phyloP scores from a whole-genome alignment of 2,797 vertebrate species.

The Pseudochromis fuscus region DNA sequence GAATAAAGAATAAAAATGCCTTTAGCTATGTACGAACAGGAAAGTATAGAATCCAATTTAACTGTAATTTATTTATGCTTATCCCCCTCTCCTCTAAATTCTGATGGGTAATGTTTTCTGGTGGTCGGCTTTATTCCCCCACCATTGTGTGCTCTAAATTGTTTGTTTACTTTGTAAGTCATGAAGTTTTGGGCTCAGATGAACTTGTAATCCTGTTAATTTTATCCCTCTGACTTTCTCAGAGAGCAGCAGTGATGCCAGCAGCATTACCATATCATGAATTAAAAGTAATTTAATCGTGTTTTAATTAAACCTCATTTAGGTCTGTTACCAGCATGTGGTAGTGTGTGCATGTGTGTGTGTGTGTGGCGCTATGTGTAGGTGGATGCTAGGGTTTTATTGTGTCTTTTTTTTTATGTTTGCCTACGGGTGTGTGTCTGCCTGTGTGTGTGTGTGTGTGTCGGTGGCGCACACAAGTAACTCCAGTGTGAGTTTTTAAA shows the following conservation, averaged over 20 bases:
- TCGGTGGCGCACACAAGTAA: neutral
- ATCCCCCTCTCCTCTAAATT: neutral
- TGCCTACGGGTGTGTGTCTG: neutral
- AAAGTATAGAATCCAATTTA: neutral
- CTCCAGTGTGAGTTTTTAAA: conserved; percentile 9
- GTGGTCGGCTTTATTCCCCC: neutral
- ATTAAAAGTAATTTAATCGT: conserved; percentile 64
- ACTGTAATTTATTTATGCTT: neutral
- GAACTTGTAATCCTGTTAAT: conserved; percentile 65
- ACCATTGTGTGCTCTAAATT: neutral
- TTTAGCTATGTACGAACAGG: neutral
- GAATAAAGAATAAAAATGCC: neutral
- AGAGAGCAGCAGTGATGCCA: conserved; percentile 50
- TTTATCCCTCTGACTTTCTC: conserved; percentile 39
- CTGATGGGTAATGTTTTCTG: neutral
- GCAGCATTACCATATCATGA: conserved; percentile 67
- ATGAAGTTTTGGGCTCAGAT: conserved; percentile 45
- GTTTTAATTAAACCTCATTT: conserved; percentile 73
- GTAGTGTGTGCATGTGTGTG: conserved; percentile 9
- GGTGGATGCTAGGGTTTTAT: conserved; percentile 11
- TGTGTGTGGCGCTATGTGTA: conserved; percentile 28
- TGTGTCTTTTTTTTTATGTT: conserved; percentile 20
- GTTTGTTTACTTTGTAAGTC: conserved; percentile 48
- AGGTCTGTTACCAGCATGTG: conserved; percentile 43
- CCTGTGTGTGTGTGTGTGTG: neutral